Base-by-base conservation (phyloP, 2,113 vertebrate genomes). In the Tylochromis polylepis region DNA sequence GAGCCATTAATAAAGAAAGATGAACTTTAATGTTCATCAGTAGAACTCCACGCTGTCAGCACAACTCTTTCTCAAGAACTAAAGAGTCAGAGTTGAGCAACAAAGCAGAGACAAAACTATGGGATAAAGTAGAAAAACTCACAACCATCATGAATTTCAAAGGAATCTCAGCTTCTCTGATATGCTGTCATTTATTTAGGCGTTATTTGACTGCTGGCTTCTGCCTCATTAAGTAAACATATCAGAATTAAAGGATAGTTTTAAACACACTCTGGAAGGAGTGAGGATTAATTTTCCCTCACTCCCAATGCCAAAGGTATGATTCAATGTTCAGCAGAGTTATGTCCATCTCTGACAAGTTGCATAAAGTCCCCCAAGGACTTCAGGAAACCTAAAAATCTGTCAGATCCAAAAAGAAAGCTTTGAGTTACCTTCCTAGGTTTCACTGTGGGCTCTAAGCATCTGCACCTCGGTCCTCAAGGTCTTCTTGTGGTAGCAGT, bases 401-500 rank as follows among this genome's bases (percentile, higher is more conserved):
- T 77, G 27, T 77, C 2, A 51, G 49, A 18, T 51, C 46, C 11
- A 0, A 29, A 46, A 38, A 41, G 62, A 31, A 83, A 43, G 58
- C 24, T 58, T 43, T 24, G 38, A 29, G 11, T 46, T 59, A 55
- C 57, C 12, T 81, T 15, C 5, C 49, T 36, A 29, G 65, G 46
- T 46, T 77, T 46, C 6, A 65, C 15, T n/a, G 51, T 34, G 34
- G 5, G 11, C 27, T 81, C 81, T 86, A 67, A 2, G 96, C 93
- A 87, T 94, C 91, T 24, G 85, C 4, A 34, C 29, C 8, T 3
- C 5, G 86, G 46, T 92, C 81, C n/a, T 92, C 87, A 92, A 96
- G 82, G 57, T 92, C 92, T 53, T 84, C 70, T n/a, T 4, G 82
- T 27, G 89, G 94, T 56, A 94, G 87, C 1, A 96, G 88, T 7